Conservation (phyloP, 2,888 invertebrate genomes). For the Drosophila putrida region DNA sequence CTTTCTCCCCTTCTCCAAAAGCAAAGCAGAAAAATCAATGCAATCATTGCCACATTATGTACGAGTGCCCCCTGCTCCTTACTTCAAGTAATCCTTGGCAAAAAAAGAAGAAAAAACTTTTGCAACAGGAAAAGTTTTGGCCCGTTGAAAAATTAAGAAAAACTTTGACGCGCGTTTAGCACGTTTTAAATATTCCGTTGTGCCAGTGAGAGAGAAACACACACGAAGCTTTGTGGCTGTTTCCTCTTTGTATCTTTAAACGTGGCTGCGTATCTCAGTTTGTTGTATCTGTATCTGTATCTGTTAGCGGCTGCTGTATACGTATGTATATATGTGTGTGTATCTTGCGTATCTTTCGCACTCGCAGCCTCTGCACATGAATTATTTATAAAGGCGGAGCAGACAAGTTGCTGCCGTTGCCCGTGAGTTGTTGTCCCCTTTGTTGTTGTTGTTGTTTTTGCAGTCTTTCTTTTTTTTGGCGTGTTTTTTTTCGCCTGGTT, state of each 20-base stretch:
- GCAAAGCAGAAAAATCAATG: constrained; percentile 76
- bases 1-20: background rate
- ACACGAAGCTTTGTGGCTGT: constrained; percentile 61
- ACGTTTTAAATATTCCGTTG: constrained; percentile 78
- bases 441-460: constrained; percentile 50
- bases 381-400: constrained; percentile 86
- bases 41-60: constrained; percentile 78
- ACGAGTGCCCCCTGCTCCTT: constrained; percentile 39
- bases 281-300: constrained; percentile 44
- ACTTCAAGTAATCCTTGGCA: constrained; percentile 59
- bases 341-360: constrained; percentile 78
- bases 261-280: constrained; percentile 65
- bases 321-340: constrained; percentile 43
- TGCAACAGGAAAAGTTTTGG: constrained; percentile 55
- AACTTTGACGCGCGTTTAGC: constrained; percentile 81
- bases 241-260: constrained; percentile 73
- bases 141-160: constrained; percentile 79
- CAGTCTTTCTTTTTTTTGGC: constrained; percentile 45
- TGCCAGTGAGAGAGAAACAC: constrained; percentile 33
- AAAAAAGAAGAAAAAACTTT: constrained; percentile 42
- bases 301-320: constrained; percentile 30
- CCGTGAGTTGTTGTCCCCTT: constrained; percentile 53
- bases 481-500: constrained; percentile 46
- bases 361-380: constrained; percentile 82
- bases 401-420: constrained; percentile 83